phyloP scores from a whole-genome alignment of 2,888 invertebrate genomes.

The Dicyrtomina minuta region DNA sequence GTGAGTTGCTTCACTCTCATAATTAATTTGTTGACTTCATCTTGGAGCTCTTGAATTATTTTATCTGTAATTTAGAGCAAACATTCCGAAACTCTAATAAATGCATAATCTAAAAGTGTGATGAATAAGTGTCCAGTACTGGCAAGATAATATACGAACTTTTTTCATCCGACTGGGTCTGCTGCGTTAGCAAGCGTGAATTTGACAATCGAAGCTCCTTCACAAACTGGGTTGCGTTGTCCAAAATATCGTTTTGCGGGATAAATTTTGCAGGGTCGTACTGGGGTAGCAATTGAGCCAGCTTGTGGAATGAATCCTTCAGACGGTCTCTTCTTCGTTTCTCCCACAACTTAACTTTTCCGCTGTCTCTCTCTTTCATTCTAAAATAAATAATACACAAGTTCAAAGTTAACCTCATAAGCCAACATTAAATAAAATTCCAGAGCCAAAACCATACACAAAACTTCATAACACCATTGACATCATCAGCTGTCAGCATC shows the following conservation, averaged over 20 bases:
- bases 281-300: slow-evolving; percentile 49
- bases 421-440: too few relatives aligned
- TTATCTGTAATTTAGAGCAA: slow-evolving; percentile 38
- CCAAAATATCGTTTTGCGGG: slow-evolving; percentile 50
- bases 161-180: slow-evolving; percentile 49
- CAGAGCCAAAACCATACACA: too few relatives aligned
- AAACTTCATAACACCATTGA: too few relatives aligned
- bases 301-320: slow-evolving; percentile 50
- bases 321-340: slow-evolving; percentile 45
- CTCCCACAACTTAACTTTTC: slow-evolving; percentile 51
- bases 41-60: slow-evolving; percentile 50
- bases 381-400: too few relatives aligned
- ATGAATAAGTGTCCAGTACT: not conserved
- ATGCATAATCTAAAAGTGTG: too few relatives aligned
- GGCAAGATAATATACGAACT: slow-evolving; percentile 32
- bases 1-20: slow-evolving; percentile 52
- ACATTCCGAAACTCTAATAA: not conserved
- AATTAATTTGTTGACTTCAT: slow-evolving; percentile 52
- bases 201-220: slow-evolving; percentile 51
- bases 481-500: too few relatives aligned
- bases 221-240: slow-evolving; percentile 48
- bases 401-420: too few relatives aligned
- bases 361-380: slow-evolving; percentile 43
- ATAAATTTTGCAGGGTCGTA: slow-evolving; percentile 49
- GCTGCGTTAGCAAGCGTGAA: slow-evolving; percentile 45